These are phyloP conservation scores for Heliconius cydno DNA, from an alignment of 2,888 invertebrate genomes.

Conservation along the genomic window DNA sequence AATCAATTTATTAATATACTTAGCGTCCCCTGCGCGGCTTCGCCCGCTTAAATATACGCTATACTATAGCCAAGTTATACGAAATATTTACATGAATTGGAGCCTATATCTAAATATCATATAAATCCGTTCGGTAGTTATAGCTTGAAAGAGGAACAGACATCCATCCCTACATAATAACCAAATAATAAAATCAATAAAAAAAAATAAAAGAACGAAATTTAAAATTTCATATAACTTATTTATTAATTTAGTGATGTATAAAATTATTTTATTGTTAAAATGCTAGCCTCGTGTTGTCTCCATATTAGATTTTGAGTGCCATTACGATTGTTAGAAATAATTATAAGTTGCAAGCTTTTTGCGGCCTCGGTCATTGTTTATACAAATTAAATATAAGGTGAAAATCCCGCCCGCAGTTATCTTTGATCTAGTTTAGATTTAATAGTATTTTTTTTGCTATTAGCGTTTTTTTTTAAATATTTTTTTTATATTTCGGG, in stretches of 20 bases:
- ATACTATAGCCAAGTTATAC: not conserved
- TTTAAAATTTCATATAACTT: too few species aligned
- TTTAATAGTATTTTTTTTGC: not conserved
- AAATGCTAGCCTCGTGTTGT: conserved; percentile 22
- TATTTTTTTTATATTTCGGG: not conserved
- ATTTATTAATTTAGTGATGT: not conserved
- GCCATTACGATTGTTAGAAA: conserved; percentile 54
- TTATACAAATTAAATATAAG: conserved; percentile 15
- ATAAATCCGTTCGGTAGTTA: too few species aligned
- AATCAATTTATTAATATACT: not conserved
- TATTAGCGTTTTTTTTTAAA: not conserved
- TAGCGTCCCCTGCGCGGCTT: not conserved
- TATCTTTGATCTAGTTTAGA: not conserved
- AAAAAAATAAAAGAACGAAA: too few species aligned
- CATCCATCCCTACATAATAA: too few species aligned
- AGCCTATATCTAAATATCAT: not conserved
- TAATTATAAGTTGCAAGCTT: conserved; percentile 39
- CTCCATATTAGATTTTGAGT: conserved; percentile 53
- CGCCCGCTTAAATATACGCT: not conserved
- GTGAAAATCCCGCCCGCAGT: not conserved
- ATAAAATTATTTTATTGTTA: conserved; percentile 1
- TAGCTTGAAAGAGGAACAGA: too few species aligned
- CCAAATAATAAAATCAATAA: too few species aligned
- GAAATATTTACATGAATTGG: too few species aligned
- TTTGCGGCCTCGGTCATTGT: not conserved